Evolutionary conservation across 2,888 invertebrate genomes (phyloP).

Genomic region (Ferrisia virgata): DNA sequence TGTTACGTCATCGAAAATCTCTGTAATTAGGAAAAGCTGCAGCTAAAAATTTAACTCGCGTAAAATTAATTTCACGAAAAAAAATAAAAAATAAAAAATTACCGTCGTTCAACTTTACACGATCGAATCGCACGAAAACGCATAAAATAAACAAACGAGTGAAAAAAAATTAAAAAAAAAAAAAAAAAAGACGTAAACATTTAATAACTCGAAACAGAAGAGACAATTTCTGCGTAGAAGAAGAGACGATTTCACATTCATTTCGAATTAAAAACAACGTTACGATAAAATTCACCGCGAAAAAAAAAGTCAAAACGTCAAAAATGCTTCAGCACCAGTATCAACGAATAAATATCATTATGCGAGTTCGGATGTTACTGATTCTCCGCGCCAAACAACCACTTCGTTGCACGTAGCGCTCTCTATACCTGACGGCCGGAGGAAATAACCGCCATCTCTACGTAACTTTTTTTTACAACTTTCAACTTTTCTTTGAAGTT

Average conservation of each 20-base stretch:
- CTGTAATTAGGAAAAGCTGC: neutral
- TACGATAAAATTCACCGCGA: neutral
- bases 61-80: neutral
- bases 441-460: conserved; percentile 23
- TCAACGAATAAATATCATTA: conserved; percentile 24
- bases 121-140: neutral
- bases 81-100: neutral
- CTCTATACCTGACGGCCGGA: conserved; percentile 5
- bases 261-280: neutral
- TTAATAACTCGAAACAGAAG: neutral
- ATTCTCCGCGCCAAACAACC: neutral
- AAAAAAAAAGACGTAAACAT: neutral
- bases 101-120: neutral
- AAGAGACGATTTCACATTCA: neutral
- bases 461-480: conserved; percentile 11
- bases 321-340: neutral
- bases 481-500: neutral
- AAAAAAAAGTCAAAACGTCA: neutral
- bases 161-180: neutral
- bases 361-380: conserved; percentile 19
- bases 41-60: neutral
- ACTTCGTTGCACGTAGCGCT: neutral
- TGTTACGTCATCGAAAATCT: neutral
- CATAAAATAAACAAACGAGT: neutral
- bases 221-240: neutral